Base-by-base conservation (phyloP, 2,113 vertebrate genomes). In the Equus quagga region DNA sequence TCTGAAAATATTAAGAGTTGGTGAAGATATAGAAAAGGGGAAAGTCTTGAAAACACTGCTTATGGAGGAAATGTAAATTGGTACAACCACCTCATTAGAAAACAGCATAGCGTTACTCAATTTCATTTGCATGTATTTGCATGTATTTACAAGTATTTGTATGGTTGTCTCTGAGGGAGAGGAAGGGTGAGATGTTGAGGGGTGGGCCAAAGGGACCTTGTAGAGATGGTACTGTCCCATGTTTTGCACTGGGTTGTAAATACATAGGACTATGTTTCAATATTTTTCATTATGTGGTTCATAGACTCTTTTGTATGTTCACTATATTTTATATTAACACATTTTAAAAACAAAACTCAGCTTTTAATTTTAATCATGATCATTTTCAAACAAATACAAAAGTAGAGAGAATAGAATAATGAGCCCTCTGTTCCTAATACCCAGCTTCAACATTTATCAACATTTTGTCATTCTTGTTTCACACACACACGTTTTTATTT, bases 311-410 rank as follows among this genome's bases (percentile, higher is more conserved):
- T 65, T 49, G 33, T 76, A 70, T 64, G n/a, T 73, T 56, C 82
- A 62, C 31, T 91, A 10, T 26, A 82, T 81, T 87, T 78, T 31
- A 82, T 46, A 49, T 15, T 84, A 89, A 94, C 46, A 56, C 23
- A 88, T 56, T 67, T 83, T 62, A 13, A 90, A 96, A 96, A 83
- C 33, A 70, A 92, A 92, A 94, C 44, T 90, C 26, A 96, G 3
- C 21, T 90, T 92, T 96, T 93, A 62, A 64, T 89, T 80, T 70
- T 94, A 79, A 94, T 51, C 41, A 31, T 31, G 19, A 76, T 80
- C 49, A 64, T n/a, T 93, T 89, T 72, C 23, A 88, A 95, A 36
- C 26, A 89, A 83, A 69, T 64, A 56, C 44, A 72, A 97, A 91
- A 93, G 65, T 24, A 75, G n/a, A 85, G 54, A 86, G 26, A 91